phyloP scores from a whole-genome alignment of 1,140 invertebrate genomes.

The Drosophila suzukii region DNA sequence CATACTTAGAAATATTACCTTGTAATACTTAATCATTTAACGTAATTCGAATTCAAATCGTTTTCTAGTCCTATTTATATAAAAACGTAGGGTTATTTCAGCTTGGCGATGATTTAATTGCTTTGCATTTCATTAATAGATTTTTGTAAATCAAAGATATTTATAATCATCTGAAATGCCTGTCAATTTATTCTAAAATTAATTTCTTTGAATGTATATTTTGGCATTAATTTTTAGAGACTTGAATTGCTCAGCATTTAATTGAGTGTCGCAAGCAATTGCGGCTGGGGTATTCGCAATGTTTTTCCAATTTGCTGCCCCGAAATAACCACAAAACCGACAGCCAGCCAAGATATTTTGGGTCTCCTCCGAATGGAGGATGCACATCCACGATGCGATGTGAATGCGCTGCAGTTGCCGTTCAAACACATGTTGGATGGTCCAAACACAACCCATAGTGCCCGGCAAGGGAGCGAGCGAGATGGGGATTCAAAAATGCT shows the following conservation, averaged over 20 bases:
- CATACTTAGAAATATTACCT: not conserved
- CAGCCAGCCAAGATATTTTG: constrained; percentile 11
- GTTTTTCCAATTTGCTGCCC: constrained; percentile 62
- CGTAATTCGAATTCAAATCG: not conserved
- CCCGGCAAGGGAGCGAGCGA: constrained; percentile 2
- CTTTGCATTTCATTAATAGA: not conserved
- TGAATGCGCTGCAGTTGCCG: constrained; percentile 42
- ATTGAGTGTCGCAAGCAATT: constrained; percentile 70
- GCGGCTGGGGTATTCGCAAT: constrained; percentile 42
- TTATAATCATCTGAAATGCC: not conserved
- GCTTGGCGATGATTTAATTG: not conserved
- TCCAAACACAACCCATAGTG: constrained; percentile 18
- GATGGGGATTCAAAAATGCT: constrained; percentile 70
- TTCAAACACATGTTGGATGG: constrained; percentile 79
- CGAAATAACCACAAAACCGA: constrained; percentile 50
- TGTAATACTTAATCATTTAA: too few relatives aligned
- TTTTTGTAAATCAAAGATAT: not conserved
- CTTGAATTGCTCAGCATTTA: constrained; percentile 34
- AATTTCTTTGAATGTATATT: constrained; percentile 17
- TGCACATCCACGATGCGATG: constrained; percentile 38
- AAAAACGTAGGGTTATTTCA: too few relatives aligned
- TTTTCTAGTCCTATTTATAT: not conserved
- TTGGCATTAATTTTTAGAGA: constrained; percentile 15
- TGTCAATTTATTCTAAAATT: constrained; percentile 19
- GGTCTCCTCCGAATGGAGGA: constrained; percentile 32